Conservation (phyloP, 2,888 invertebrate species). For the Eutolmus rufibarbis region DNA sequence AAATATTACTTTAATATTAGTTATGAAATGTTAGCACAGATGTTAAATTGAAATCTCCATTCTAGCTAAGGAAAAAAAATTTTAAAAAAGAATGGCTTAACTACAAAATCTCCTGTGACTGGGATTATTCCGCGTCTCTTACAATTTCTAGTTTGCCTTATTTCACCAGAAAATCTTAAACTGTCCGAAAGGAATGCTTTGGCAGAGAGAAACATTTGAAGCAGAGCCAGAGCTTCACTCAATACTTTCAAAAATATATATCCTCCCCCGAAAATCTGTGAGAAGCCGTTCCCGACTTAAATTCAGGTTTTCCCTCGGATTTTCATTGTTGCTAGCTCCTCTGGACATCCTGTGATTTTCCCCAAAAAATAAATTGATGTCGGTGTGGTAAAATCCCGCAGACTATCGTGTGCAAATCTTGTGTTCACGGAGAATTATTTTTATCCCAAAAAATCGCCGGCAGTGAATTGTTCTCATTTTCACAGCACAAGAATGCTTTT, state of each 20-base stretch:
- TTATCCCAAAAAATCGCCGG: neutral
- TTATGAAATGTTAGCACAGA: neutral
- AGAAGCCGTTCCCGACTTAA: neutral
- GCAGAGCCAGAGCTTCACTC: neutral
- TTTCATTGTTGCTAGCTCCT: neutral
- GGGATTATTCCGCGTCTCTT: neutral
- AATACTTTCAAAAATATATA: neutral
- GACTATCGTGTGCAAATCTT: neutral
- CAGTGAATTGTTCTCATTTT: constrained; percentile 25
- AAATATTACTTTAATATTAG: neutral
- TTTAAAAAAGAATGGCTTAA: neutral
- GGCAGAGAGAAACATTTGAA: neutral
- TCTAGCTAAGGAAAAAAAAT: neutral
- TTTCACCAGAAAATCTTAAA: neutral
- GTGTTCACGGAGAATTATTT: constrained; percentile 6
- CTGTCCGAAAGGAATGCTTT: neutral
- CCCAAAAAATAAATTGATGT: neutral
- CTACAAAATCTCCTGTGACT: neutral
- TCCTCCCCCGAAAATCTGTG: neutral
- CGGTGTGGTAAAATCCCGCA: neutral
- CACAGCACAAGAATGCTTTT: neutral
- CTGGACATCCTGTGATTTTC: neutral
- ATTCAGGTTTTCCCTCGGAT: neutral
- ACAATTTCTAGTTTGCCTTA: neutral
- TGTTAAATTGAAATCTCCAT: neutral